phyloP scores from a whole-genome alignment of 2,888 invertebrate genomes.

The Bombylius major region DNA sequence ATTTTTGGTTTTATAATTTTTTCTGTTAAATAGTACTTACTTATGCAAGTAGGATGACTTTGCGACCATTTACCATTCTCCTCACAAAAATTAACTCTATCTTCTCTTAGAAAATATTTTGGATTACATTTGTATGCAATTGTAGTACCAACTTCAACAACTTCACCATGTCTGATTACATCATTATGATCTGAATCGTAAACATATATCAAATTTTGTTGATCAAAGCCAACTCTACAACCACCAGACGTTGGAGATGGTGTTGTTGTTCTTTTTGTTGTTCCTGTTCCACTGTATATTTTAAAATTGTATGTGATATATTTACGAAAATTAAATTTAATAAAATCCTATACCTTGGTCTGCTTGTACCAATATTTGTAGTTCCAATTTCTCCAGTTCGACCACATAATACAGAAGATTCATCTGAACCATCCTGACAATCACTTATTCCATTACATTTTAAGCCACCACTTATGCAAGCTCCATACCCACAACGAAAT shows the following conservation, averaged over 20 bases:
- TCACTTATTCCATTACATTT: slow-evolving; percentile 19
- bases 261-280: neutral
- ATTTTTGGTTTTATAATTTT: neutral
- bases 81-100: neutral
- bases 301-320: too few relatives aligned
- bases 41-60: slow-evolving; percentile 3
- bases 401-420: slow-evolving; percentile 16
- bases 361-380: too few relatives aligned
- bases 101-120: neutral
- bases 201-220: neutral
- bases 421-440: slow-evolving; percentile 25
- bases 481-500: slow-evolving; percentile 26
- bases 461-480: slow-evolving; percentile 17
- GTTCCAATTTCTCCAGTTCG: neutral
- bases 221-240: neutral
- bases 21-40: neutral
- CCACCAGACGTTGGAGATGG: neutral
- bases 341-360: too few relatives aligned
- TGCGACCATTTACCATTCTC: neutral
- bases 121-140: slow-evolving; percentile 1
- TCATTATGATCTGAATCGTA: slow-evolving; percentile 3
- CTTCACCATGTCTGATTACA: neutral
- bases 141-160: neutral
- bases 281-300: neutral
- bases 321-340: too few relatives aligned